phyloP scores from a whole-genome alignment of 1,140 invertebrate genomes.

The Drosophila auraria region DNA sequence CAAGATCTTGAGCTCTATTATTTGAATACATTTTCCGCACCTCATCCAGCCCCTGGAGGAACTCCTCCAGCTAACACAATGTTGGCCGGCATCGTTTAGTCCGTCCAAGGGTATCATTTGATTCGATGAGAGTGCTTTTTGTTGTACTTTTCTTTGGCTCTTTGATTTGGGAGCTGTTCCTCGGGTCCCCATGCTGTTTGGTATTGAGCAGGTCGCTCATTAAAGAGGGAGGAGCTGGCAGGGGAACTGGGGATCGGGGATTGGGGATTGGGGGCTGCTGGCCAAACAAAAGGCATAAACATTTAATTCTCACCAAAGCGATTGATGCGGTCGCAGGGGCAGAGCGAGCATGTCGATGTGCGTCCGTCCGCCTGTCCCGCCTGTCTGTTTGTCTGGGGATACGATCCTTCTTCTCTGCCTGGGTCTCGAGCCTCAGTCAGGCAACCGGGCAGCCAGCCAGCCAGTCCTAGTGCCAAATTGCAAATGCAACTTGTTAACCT shows the following conservation, averaged over 20 bases:
- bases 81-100: conserved; percentile 16
- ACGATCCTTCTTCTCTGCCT: conserved; percentile 37
- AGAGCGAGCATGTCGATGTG: conserved; percentile 31
- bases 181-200: conserved; percentile 12
- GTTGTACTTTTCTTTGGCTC: conserved; percentile 53
- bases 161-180: conserved; percentile 37
- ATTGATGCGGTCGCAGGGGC: conserved; percentile 66
- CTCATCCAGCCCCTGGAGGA: conserved; percentile 9
- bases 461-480: conserved; percentile 72
- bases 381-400: conserved; percentile 31
- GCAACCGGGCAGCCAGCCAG: conserved; percentile 15
- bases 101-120: conserved; percentile 64
- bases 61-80: conserved; percentile 9
- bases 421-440: conserved; percentile 24
- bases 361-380: conserved; percentile 14
- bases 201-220: conserved; percentile 65
- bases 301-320: conserved; percentile 81
- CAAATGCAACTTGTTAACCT: conserved; percentile 82
- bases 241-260: background rate
- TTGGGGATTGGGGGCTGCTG: conserved; percentile 35
- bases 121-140: conserved; percentile 71
- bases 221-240: conserved; percentile 38
- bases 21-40: conserved; percentile 10
- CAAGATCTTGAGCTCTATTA: conserved; percentile 15
- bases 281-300: conserved; percentile 68